Conservation (phyloP, 2,888 invertebrate species). For the Amphiduros pacificus region DNA sequence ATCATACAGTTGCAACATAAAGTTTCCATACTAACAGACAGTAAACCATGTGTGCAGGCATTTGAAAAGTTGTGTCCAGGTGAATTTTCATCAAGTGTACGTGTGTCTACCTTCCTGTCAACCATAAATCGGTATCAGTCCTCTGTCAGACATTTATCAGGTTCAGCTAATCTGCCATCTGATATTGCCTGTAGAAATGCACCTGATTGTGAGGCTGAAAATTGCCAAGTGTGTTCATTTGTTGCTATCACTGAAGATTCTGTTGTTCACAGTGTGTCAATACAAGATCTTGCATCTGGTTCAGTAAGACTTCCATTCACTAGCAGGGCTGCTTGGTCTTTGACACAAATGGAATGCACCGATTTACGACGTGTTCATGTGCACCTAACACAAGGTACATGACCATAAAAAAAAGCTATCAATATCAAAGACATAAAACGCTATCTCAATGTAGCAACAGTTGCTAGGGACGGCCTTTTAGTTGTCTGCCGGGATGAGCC, state of each 20-base stretch:
- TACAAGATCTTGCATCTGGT: not conserved
- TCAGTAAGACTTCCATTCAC: not conserved
- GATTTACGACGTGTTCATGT: not conserved
- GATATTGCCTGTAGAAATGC: not conserved
- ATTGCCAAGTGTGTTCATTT: not conserved
- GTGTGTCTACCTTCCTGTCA: not conserved
- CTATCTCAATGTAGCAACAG: too few relatives aligned
- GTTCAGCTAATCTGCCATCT: not conserved
- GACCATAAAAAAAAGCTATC: not conserved
- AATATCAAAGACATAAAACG: too few relatives aligned
- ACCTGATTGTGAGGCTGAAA: not conserved
- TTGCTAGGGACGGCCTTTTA: too few relatives aligned
- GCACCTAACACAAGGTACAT: not conserved
- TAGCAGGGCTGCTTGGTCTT: not conserved
- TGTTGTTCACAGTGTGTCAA: not conserved
- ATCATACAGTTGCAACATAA: too few relatives aligned
- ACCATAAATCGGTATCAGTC: not conserved
- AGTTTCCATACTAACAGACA: not conserved
- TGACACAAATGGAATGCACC: not conserved
- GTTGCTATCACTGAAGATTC: not conserved
- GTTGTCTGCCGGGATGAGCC: too few relatives aligned
- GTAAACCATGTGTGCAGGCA: not conserved
- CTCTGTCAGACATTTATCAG: not conserved
- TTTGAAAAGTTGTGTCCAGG: not conserved
- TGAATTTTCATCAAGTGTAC: not conserved